Percentiles rank a stretch among this genome's conserved stretches.
These are phyloP conservation scores for Clunio marinus DNA, from an alignment of 2,888 invertebrate genomes.

Conservation along the genomic window DNA sequence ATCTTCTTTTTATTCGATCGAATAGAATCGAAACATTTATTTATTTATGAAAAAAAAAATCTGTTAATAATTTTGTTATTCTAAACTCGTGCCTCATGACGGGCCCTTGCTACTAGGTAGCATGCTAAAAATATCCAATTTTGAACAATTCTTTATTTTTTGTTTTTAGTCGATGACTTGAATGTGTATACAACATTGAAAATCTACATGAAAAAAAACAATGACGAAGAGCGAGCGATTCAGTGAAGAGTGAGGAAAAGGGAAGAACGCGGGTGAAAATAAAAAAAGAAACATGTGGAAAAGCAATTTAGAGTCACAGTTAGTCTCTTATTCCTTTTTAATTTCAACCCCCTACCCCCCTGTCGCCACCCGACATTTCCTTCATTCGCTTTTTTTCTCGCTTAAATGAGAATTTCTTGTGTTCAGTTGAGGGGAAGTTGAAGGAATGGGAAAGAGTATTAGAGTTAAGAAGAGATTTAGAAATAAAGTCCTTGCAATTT, in stretches of 20 bases:
- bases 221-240: constrained; percentile 6
- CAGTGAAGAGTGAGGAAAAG: neutral
- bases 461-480: neutral
- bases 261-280: neutral
- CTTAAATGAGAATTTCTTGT: neutral
- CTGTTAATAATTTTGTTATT: too few species aligned
- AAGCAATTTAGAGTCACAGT: constrained; percentile 16
- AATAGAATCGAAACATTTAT: neutral
- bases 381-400: neutral
- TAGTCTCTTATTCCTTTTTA: neutral
- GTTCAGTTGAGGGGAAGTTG: neutral
- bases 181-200: neutral
- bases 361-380: neutral
- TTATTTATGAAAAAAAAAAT: too few species aligned
- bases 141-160: too few species aligned
- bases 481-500: constrained; percentile 18
- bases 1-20: neutral
- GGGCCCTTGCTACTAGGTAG: neutral
- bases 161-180: constrained; percentile 7
- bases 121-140: constrained; percentile 22
- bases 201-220: constrained; percentile 12
- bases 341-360: neutral
- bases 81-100: too few species aligned
- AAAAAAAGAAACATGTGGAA: constrained; percentile 36
- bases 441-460: neutral